Conservation (phyloP, 2,797 vertebrate genomes). For the Moxostoma hubbsi region DNA sequence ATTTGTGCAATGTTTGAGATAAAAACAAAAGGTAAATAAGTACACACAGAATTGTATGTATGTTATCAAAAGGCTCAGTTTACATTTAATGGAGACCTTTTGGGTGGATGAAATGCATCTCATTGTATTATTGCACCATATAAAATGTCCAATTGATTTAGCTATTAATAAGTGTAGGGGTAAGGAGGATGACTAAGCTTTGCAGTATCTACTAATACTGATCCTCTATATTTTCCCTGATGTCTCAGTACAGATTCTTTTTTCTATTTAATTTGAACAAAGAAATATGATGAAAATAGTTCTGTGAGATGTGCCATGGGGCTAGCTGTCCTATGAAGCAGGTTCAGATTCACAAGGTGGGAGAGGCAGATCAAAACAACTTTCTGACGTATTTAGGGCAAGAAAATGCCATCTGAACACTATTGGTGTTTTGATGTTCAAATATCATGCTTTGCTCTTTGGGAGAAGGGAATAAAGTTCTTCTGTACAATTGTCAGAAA, state of each 20-base stretch:
- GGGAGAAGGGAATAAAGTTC: neutral
- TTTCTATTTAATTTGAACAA: neutral
- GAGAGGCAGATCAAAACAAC: conserved; percentile 6
- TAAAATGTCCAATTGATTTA: conserved; percentile 29
- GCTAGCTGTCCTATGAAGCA: conserved; percentile 4
- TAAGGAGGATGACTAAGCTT: conserved; percentile 6
- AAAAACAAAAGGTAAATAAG: neutral
- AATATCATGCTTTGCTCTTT: conserved; percentile 7
- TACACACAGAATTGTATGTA: too few species aligned
- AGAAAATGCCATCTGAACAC: conserved; percentile 3
- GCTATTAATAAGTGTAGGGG: conserved; percentile 15
- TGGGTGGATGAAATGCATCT: neutral
- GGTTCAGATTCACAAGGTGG: neutral
- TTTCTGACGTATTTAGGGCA: conserved; percentile 10
- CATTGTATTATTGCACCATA: neutral
- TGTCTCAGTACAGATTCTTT: neutral
- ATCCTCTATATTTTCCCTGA: neutral
- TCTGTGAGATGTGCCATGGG: neutral
- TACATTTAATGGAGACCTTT: neutral
- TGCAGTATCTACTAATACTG: conserved; percentile 6
- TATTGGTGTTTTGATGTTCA: neutral
- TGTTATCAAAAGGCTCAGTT: neutral
- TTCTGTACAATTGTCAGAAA: neutral
- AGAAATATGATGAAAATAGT: neutral
- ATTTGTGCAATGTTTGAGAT: neutral